These are phyloP conservation scores for Plestiodon gilberti DNA, from an alignment of 2,113 vertebrate species.

Conservation along the genomic window DNA sequence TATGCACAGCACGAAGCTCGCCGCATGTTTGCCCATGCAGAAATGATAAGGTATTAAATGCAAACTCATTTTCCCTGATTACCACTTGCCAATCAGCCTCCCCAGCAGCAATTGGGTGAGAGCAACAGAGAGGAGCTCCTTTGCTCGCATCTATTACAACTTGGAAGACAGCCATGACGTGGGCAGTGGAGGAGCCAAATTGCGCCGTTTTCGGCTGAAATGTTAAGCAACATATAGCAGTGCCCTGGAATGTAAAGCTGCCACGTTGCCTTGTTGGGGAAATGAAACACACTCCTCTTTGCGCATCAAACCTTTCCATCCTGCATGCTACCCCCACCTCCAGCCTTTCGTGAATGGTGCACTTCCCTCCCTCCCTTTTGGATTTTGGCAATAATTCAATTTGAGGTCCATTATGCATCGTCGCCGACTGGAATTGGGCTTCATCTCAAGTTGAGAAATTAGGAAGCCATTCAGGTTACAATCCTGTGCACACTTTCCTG, in stretches of 20 bases:
- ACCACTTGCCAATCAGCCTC: constrained; percentile 27
- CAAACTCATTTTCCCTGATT: constrained; percentile 21
- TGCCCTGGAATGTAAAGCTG: constrained; percentile 3
- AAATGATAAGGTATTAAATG: constrained; percentile 46
- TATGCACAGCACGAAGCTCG: not conserved
- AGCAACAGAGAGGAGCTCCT: constrained; percentile 20
- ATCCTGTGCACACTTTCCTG: too few relatives aligned
- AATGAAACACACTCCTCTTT: constrained; percentile 36
- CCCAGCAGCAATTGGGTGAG: constrained; percentile 23
- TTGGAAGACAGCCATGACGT: constrained; percentile 23
- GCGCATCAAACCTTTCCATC: not conserved
- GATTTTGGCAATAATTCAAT: constrained; percentile 28
- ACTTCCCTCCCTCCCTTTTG: not conserved
- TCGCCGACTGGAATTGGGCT: constrained; percentile 41
- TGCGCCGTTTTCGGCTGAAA: constrained; percentile 20
- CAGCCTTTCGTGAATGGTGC: not conserved
- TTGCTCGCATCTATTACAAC: not conserved
- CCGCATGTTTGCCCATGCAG: not conserved
- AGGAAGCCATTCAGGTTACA: constrained; percentile 16
- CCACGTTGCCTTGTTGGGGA: constrained; percentile 31
- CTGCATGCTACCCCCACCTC: not conserved
- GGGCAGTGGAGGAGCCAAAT: constrained; percentile 25
- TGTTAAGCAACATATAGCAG: constrained; percentile 26
- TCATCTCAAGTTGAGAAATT: not conserved
- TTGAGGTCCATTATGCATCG: not conserved